A percentile compares a stretch with the other conserved stretches of the same genome.
phyloP scores from a whole-genome alignment of 1,140 invertebrate species.

The Pseudomyrmex flavicornis region DNA sequence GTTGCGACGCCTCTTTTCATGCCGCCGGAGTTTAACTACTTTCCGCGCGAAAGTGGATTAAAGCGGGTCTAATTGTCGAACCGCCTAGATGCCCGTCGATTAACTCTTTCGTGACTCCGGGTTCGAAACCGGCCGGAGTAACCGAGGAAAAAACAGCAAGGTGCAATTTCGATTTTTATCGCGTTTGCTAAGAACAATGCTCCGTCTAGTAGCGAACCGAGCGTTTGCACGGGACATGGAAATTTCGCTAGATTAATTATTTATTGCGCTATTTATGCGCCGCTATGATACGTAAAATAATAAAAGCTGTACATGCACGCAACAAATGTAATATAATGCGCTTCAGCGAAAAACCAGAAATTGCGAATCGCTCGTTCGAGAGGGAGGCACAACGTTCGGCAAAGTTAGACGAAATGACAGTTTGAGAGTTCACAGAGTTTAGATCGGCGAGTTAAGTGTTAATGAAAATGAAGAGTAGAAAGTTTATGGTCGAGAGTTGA shows the following conservation, averaged over 20 bases:
- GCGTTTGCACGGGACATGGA: background rate
- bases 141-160: background rate
- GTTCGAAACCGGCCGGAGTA: constrained; percentile 1
- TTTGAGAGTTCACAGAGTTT: constrained; percentile 39
- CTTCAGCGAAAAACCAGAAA: background rate
- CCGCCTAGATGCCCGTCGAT: background rate
- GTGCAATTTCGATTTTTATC: constrained; percentile 26
- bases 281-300: background rate
- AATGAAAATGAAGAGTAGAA: constrained; percentile 47
- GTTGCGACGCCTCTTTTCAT: constrained; percentile 34
- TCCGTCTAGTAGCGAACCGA: background rate
- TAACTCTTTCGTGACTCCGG: constrained; percentile 13
- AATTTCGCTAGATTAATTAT: background rate
- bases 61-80: constrained; percentile 37
- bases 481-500: constrained; percentile 34
- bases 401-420: constrained; percentile 28
- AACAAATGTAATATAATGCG: background rate
- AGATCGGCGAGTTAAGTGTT: constrained; percentile 39
- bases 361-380: background rate
- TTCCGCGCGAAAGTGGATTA: constrained; percentile 27
- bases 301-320: background rate
- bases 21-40: constrained; percentile 11
- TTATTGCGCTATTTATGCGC: background rate
- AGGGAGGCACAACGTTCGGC: background rate
- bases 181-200: background rate